A percentile compares a stretch with the other conserved stretches of the same genome.
phyloP scores from a whole-genome alignment of 2,888 invertebrate species.

The Drosophila incognita region DNA sequence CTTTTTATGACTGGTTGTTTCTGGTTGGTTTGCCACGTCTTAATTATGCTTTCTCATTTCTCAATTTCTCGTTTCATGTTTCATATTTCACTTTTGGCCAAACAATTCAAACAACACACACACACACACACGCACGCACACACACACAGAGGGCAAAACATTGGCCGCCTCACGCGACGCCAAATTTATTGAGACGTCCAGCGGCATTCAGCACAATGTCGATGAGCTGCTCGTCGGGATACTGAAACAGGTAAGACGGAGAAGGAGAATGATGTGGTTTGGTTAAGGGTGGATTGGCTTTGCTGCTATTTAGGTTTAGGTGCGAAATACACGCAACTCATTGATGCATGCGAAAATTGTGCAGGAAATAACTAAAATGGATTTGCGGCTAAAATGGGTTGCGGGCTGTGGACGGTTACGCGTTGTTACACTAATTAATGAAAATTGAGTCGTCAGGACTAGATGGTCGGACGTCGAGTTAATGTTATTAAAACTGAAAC shows the following conservation, averaged over 20 bases:
- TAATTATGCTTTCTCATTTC: slow-evolving; percentile 69
- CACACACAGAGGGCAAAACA: slow-evolving; percentile 93
- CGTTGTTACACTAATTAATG: slow-evolving; percentile 70
- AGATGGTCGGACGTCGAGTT: slow-evolving; percentile 15
- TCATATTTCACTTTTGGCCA: slow-evolving; percentile 26
- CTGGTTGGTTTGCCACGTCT: slow-evolving; percentile 22
- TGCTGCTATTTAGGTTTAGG: slow-evolving; percentile 57
- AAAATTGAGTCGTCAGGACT: slow-evolving; percentile 49
- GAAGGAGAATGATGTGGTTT: background rate
- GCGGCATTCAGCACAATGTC: slow-evolving; percentile 97
- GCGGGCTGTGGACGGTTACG: slow-evolving; percentile 26
- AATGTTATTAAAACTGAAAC: slow-evolving; percentile 37
- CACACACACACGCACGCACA: slow-evolving; percentile 73
- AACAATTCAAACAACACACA: background rate
- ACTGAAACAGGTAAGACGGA: slow-evolving; percentile 89
- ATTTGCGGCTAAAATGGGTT: slow-evolving; percentile 45
- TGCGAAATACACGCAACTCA: slow-evolving; percentile 75
- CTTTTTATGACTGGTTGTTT: background rate
- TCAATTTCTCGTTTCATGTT: slow-evolving; percentile 22
- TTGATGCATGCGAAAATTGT: slow-evolving; percentile 71
- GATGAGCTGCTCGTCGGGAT: slow-evolving; percentile 97
- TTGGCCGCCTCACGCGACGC: slow-evolving; percentile 94
- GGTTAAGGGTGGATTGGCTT: slow-evolving; percentile 31
- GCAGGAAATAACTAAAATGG: slow-evolving; percentile 76
- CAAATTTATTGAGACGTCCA: slow-evolving; percentile 98